Evolutionary conservation across 2,888 invertebrate genomes (phyloP).

Genomic region (Callyntrura sp.): DNA sequence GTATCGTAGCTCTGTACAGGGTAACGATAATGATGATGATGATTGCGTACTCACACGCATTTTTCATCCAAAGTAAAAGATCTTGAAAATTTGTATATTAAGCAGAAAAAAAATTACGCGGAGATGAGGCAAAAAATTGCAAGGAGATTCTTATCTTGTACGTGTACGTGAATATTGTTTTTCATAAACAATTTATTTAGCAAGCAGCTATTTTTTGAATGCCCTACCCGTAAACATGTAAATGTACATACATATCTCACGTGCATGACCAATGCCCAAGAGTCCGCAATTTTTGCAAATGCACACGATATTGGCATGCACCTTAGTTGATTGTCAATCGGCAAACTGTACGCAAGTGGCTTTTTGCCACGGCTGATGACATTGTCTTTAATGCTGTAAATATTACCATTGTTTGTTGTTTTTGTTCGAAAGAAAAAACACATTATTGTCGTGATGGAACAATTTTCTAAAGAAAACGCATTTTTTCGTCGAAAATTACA

Average conservation of each 20-base stretch:
- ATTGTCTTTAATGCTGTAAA: slow-evolving; percentile 65
- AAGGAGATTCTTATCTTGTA: slow-evolving; percentile 36
- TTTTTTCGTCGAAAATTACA: slow-evolving; percentile 52
- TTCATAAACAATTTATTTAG: neutral
- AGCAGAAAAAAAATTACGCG: slow-evolving; percentile 75
- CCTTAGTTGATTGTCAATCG: slow-evolving; percentile 62
- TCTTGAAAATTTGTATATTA: slow-evolving; percentile 67
- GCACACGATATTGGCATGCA: slow-evolving; percentile 14
- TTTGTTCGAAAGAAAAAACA: neutral
- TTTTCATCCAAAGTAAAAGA: slow-evolving; percentile 48
- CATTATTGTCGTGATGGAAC: slow-evolving; percentile 42
- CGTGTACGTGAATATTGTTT: neutral
- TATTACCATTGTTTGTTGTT: neutral
- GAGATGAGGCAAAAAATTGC: slow-evolving; percentile 73
- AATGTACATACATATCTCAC: neutral
- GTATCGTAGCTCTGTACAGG: too few relatives aligned
- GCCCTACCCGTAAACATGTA: too few relatives aligned
- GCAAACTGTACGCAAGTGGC: slow-evolving; percentile 70
- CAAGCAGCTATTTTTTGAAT: too few relatives aligned
- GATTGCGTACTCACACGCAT: slow-evolving; percentile 40
- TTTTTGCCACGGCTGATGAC: slow-evolving; percentile 74
- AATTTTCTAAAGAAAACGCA: slow-evolving; percentile 32
- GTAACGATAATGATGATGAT: neutral
- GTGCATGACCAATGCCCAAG: too few relatives aligned
- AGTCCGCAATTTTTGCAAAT: slow-evolving; percentile 29